Conservation (phyloP, 2,888 invertebrate species). For the Sphinx pinastri region DNA sequence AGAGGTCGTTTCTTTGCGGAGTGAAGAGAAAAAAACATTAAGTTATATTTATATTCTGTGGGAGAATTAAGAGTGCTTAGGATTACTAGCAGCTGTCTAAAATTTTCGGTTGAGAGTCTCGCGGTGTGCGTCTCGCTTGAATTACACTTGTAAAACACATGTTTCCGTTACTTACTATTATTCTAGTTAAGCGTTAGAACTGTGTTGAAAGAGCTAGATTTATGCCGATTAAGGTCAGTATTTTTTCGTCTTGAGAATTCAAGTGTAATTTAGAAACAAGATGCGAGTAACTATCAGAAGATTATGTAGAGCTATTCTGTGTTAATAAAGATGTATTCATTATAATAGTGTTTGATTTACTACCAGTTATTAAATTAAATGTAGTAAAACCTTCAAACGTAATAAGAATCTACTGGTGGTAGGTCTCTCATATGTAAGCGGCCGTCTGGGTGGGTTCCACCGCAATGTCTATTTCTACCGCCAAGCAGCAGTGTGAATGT, state of each 20-base stretch:
- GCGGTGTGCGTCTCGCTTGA: slow-evolving; percentile 30
- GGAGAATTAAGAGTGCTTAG: slow-evolving; percentile 28
- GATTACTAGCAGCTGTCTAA: slow-evolving; percentile 38
- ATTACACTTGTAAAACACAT: slow-evolving; percentile 49
- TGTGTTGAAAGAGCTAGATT: slow-evolving; percentile 7
- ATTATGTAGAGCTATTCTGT: too few relatives aligned
- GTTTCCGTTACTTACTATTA: slow-evolving; percentile 34
- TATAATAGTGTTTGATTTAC: too few relatives aligned
- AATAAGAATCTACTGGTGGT: too few relatives aligned
- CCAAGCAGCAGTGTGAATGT: too few relatives aligned
- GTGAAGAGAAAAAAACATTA: slow-evolving; percentile 4
- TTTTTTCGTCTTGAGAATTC: background rate
- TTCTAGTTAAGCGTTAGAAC: slow-evolving; percentile 25
- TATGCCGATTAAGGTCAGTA: background rate
- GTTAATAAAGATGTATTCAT: too few relatives aligned
- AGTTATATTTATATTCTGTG: slow-evolving; percentile 24
- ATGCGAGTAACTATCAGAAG: background rate
- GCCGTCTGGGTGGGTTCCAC: too few relatives aligned
- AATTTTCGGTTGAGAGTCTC: slow-evolving; percentile 32
- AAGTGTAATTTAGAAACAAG: background rate
- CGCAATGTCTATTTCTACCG: too few relatives aligned
- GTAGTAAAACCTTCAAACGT: too few relatives aligned
- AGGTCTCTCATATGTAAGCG: too few relatives aligned
- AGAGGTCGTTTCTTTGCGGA: slow-evolving; percentile 9
- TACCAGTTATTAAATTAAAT: too few relatives aligned